Conservation (phyloP, 2,888 invertebrate species). For the Rhagonycha fulva region DNA sequence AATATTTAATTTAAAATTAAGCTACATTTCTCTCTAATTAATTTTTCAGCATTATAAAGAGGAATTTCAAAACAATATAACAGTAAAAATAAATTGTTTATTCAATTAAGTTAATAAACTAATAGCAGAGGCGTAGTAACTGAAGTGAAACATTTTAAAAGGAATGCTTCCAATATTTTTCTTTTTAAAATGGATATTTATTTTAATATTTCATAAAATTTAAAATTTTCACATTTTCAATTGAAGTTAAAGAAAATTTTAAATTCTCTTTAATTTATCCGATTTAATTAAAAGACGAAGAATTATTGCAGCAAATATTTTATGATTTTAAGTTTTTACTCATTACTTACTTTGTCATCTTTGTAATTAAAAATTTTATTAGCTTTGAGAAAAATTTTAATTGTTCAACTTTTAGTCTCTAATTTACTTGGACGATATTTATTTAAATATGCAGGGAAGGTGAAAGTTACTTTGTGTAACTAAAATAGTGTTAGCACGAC, state of each 20-base stretch:
- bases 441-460: not conserved
- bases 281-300: not conserved
- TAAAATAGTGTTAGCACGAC: not conserved
- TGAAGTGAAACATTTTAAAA: constrained; percentile 3
- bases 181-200: not conserved
- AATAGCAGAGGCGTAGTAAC: not conserved
- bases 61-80: not conserved
- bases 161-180: constrained; percentile 1
- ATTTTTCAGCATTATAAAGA: not conserved
- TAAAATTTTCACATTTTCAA: not conserved
- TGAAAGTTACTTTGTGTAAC: not conserved
- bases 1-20: not conserved
- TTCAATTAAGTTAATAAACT: constrained; percentile 4
- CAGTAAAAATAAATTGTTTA: not conserved
- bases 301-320: not conserved
- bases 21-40: not conserved
- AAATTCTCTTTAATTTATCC: not conserved
- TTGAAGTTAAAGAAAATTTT: not conserved
- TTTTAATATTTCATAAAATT: constrained; percentile 1
- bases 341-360: not conserved
- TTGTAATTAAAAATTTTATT: not conserved
- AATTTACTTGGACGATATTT: not conserved
- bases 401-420: not conserved
- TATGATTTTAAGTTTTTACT: not conserved
- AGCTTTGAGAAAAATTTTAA: not conserved